Conservation (phyloP, 2,113 vertebrate genomes). For the Sebastes schlegelii region DNA sequence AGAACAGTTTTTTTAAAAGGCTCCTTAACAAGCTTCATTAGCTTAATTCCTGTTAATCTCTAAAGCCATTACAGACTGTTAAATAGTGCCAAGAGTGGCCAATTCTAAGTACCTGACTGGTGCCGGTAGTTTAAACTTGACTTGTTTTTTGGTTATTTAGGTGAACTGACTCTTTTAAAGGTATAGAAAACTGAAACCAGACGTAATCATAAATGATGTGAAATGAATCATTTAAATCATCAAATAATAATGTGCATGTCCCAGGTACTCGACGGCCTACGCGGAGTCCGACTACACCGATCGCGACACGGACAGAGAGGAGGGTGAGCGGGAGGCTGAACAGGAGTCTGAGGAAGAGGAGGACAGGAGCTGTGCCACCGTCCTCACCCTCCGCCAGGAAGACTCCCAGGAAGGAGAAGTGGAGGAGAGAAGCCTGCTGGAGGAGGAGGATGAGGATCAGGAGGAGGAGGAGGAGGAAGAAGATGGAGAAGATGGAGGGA, state of each 20-base stretch:
- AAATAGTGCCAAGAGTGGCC: background rate
- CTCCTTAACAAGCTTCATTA: conserved; percentile 1
- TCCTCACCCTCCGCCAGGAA: conserved; percentile 82
- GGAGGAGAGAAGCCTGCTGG: conserved; percentile 63
- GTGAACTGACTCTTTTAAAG: background rate
- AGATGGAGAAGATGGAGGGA: conserved; percentile 52
- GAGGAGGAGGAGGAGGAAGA: conserved; percentile 45
- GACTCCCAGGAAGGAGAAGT: conserved; percentile 77
- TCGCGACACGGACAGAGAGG: conserved; percentile 88
- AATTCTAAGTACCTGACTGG: background rate
- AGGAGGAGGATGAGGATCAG: conserved; percentile 57
- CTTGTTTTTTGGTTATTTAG: background rate
- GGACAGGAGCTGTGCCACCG: conserved; percentile 89
- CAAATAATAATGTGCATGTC: background rate
- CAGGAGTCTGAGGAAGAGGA: conserved; percentile 77
- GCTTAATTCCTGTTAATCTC: background rate
- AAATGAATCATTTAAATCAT: background rate
- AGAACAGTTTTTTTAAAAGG: background rate
- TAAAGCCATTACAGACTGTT: background rate
- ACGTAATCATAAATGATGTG: background rate
- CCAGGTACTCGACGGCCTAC: conserved; percentile 92
- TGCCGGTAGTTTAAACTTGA: no score
- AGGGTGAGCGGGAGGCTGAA: conserved; percentile 66
- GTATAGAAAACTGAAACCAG: background rate
- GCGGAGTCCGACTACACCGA: conserved; percentile 93